Base-by-base conservation (phyloP, 2,888 invertebrate species). In the Clanis bilineata region DNA sequence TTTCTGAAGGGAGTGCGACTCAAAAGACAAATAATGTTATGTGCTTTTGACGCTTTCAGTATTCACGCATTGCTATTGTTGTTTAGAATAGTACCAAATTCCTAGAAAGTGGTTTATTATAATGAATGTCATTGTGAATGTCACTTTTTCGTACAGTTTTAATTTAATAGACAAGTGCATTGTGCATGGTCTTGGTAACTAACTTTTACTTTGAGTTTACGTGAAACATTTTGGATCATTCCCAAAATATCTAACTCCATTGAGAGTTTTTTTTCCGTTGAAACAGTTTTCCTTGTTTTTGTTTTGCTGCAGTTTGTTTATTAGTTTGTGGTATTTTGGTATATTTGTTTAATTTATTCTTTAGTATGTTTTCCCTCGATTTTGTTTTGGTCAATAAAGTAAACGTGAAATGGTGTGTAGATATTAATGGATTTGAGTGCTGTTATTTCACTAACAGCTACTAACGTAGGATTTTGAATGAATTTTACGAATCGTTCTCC, bases 401-500 rank as follows among this genome's bases (percentile, higher is more conserved):
- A n/a, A n/a, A 65, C 71, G 68, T 64, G 57, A 61, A 60, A 64
- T 69, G 72, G 70, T 69, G 74, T 68, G 64, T 70, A 60, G 61
- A 44, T 63, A 57, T 66, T 66, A 68, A 69, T 72, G 72, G 64
- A 72, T 74, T 80, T 80, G 88, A 82, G 88, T 91, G 90, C 88
- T 92, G 90, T 91, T 91, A 89, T 84, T 77, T 76, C 78, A 90
- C 90, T 92, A 92, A 91, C 91, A 87, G 90, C 89, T 92, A 93
- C 93, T 93, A 93, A 93, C 92, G 69, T 60, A 67, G 60, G 83
- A 88, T 88, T 92, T 87, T 92, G 86, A 88, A 92, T 70, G 90
- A 80, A 80, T 79, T 79, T 43, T 41, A 18, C n/a, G 9, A 23
- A 23, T 22, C 21, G n/a, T 0, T 38, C 3, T n/a, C n/a, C n/a